Evolutionary conservation across 2,797 vertebrate species (phyloP), one percentile per base, ranked within the genome.

Genomic region (Podargus strigoides): DNA sequence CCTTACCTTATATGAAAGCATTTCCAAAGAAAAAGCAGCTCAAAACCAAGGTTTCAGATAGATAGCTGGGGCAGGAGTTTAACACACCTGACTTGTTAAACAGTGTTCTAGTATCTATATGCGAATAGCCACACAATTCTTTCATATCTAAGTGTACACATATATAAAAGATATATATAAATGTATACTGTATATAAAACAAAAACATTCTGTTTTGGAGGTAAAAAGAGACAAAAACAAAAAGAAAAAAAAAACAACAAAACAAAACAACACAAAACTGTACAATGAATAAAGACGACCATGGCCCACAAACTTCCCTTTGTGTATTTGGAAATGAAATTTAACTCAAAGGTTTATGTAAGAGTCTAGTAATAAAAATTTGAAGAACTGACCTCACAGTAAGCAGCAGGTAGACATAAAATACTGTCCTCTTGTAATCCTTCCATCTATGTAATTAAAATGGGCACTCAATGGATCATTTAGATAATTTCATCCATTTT

Each of bases 361-460:
- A 98, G 97, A 98, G 97, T 98, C 98, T 98, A 98, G 98, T 98
- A 99, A 99, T 98, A 99, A 99, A 99, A 99, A 99, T 99, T 98
- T 99, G 99, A 99, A 99, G 98, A 99, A 99, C 99, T 99, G 99
- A 99, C 99, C 99, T 99, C 99, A 99, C 99, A 99, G 99, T 98
- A 99, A 99, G 99, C 99, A 99, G 99, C 99, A 98, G 99, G 99
- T 99, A 99, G 99, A 99, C 98, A 99, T 99, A 99, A 99, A 99
- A 99, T 99, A 99, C 98, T 99, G 99, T 99, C 99, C 99, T 99
- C 99, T 99, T 99, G 99, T 99, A 99, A 99, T 99, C 99, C 98
- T 99, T 99, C 99, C 99, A 99, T 99, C 99, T 99, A 99, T 99
- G 99, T 99, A 99, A 99, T 99, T 99, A 99, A 99, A 99, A 99